Base-by-base conservation (phyloP, 1,140 invertebrate genomes). In the Zaprionus capensis region DNA sequence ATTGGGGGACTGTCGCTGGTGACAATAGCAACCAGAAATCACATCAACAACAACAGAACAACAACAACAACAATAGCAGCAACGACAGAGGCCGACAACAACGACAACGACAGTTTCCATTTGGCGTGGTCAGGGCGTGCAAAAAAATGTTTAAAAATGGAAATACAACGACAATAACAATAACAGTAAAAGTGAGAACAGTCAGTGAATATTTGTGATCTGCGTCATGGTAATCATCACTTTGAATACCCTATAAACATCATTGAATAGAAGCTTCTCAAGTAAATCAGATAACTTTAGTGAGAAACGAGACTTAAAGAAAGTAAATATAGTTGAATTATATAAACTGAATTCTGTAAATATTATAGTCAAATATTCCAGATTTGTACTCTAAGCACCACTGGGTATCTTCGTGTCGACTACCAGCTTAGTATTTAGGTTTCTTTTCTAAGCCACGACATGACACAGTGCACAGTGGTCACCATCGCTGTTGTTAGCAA, bases 161-260 rank as follows among this genome's bases (percentile, higher is more conserved):
- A 44, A 66, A 66, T 28, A 22, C 38, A 59, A 46, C 44, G 46
- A 56, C 22, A 67, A 59, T 26, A 67, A 38, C 69, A 51, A 49
- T 59, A 81, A 74, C 71, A 76, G 69, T 76, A 67, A 71, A 65
- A 66, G 64, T 62, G 71, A 67, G 67, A 59, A 55, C 73, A 71
- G 68, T 71, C 68, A 64, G 56, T 53, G 38, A 67, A 78, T 88
- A 67, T 66, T 82, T 81, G 44, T 75, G 81, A 90, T 88, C 85
- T 82, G 71, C 85, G 79, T 88, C 86, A 91, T 80, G 81, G 81
- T 77, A 88, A 90, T 85, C 81, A 88, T 85, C 81, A 88, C 68
- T 88, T 71, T 71, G 63, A 58, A 59, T 70, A 71, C 51, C 67
- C 59, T 57, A 20, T 51, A 51, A 51, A 24, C 11, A 14, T 4